These are phyloP conservation scores for Spisula subtruncata DNA, from an alignment of 2,888 invertebrate species.

Conservation along the genomic window DNA sequence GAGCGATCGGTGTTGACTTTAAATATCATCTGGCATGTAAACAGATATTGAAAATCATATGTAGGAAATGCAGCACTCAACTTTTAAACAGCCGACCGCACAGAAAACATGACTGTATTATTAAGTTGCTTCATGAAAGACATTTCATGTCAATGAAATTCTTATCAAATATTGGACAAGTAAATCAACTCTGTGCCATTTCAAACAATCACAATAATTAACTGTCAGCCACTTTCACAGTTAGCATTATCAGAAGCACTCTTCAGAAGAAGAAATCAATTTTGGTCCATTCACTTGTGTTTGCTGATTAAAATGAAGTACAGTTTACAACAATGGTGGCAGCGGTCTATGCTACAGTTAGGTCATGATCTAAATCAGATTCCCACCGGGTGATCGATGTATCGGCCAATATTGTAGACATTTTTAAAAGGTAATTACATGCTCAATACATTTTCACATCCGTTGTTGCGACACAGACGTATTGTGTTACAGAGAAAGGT, in stretches of 20 bases:
- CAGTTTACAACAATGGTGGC: neutral
- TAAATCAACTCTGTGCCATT: neutral
- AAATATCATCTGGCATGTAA: no score
- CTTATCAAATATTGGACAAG: neutral
- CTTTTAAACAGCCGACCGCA: no score
- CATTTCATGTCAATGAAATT: no score
- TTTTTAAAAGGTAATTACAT: neutral
- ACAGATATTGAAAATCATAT: no score
- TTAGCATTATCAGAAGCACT: neutral
- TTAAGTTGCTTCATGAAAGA: no score
- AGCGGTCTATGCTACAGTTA: neutral
- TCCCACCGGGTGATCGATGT: neutral
- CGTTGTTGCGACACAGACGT: neutral
- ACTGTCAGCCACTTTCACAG: neutral
- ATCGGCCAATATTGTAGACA: neutral
- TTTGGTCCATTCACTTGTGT: neutral
- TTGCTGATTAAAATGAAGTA: neutral
- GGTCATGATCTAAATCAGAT: neutral
- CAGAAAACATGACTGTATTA: no score
- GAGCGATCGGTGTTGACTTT: no score
- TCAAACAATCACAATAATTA: neutral
- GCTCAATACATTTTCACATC: neutral
- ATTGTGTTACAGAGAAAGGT: no score
- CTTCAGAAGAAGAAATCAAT: neutral
- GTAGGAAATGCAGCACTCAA: no score